phyloP scores from a whole-genome alignment of 2,797 vertebrate species.

The Hypotaenidia okinawae region DNA sequence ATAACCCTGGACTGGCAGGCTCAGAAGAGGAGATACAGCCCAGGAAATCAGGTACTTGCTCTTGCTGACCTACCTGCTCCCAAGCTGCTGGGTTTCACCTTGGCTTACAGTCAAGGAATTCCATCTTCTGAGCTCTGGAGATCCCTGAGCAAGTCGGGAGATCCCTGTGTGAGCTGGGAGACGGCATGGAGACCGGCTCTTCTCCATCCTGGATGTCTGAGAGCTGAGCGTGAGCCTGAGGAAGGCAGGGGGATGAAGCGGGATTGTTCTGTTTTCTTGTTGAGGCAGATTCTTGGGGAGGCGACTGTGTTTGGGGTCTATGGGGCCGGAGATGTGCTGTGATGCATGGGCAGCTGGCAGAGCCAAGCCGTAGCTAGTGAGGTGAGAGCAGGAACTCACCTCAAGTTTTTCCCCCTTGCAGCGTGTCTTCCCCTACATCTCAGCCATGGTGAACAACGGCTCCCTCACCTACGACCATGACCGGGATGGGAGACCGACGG shows the following conservation, averaged over 20 bases:
- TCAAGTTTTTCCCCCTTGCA: constrained; percentile 34
- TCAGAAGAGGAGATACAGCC: constrained; percentile 95
- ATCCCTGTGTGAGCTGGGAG: neutral
- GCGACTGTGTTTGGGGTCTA: neutral
- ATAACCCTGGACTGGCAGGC: constrained; percentile 83
- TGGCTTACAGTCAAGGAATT: neutral
- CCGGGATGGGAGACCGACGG: constrained; percentile 89
- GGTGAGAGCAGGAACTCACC: neutral
- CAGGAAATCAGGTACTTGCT: constrained; percentile 90
- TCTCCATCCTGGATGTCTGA: fast-evolving
- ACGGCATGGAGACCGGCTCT: neutral
- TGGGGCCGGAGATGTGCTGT: neutral
- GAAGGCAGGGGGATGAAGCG: neutral
- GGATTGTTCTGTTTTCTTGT: fast-evolving
- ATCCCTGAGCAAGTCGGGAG: neutral
- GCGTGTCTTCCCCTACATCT: constrained; percentile 93
- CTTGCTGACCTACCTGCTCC: neutral
- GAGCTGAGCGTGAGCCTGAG: neutral
- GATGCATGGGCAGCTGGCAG: neutral
- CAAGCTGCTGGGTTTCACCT: no score
- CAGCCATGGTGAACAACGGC: constrained; percentile 96
- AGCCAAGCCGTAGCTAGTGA: fast-evolving
- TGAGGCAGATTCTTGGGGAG: neutral
- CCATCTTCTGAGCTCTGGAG: neutral
- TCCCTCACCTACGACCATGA: constrained; percentile 92